phyloP scores from a whole-genome alignment of 2,113 vertebrate species.

The Macrotis lagotis region DNA sequence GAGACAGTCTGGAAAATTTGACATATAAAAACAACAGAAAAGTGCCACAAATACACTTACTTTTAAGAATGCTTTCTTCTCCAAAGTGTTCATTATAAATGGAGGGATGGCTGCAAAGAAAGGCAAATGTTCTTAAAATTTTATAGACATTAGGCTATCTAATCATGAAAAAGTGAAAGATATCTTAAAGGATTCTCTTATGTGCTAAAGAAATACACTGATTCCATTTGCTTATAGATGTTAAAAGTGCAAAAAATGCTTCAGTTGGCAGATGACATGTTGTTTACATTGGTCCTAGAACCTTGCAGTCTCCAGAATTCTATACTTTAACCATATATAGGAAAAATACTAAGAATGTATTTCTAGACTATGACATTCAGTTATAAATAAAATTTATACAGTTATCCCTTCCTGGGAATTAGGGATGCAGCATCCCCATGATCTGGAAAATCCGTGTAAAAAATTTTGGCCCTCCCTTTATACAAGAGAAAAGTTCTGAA shows the following conservation, averaged over 20 bases:
- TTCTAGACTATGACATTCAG: neutral
- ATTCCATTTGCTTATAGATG: neutral
- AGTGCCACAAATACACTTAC: slow-evolving; percentile 79
- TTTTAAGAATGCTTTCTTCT: slow-evolving; percentile 97
- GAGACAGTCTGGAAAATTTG: neutral
- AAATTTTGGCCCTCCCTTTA: too few species aligned
- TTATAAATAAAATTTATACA: neutral
- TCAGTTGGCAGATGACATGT: neutral
- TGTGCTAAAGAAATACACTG: neutral
- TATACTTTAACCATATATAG: neutral
- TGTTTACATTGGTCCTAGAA: neutral
- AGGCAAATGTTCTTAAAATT: slow-evolving; percentile 25
- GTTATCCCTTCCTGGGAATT: too few species aligned
- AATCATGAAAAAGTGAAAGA: neutral
- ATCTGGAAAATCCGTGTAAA: too few species aligned
- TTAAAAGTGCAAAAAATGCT: neutral
- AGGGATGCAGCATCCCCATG: too few species aligned
- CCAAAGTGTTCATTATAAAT: slow-evolving; percentile 97
- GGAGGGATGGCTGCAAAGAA: slow-evolving; percentile 92
- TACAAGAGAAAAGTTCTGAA: too few species aligned
- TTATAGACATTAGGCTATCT: slow-evolving; percentile 14
- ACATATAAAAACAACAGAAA: neutral
- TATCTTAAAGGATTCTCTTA: neutral
- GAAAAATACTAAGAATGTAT: neutral
- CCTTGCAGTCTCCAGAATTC: neutral